Evolutionary conservation across 2,113 vertebrate species (phyloP).

Genomic region (Scortum barcoo): DNA sequence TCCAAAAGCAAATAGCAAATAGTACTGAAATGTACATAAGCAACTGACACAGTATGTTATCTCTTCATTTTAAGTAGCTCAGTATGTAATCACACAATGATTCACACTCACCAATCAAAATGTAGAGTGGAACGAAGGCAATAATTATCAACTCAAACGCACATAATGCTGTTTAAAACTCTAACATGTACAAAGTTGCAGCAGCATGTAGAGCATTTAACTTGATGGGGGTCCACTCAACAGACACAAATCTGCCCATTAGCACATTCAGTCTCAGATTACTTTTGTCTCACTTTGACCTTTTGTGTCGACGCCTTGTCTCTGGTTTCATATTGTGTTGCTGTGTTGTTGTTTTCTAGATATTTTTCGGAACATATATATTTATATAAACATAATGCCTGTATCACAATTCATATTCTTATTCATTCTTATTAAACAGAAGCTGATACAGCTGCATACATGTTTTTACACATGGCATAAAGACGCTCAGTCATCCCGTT

Average conservation of each 20-base stretch:
- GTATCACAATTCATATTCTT: not conserved
- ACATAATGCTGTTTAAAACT: not conserved
- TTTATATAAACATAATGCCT: no score
- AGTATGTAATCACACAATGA: not conserved
- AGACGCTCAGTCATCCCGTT: not conserved
- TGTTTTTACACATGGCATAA: not conserved
- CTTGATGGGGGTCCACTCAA: conserved; percentile 3
- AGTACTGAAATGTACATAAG: not conserved
- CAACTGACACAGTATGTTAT: not conserved
- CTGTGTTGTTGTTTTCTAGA: not conserved
- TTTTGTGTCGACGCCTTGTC: conserved; percentile 2
- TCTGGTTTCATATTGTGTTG: conserved; percentile 45
- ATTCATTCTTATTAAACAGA: not conserved
- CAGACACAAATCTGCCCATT: conserved; percentile 11
- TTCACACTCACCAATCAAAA: no score
- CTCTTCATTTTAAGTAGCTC: not conserved
- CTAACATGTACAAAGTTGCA: not conserved
- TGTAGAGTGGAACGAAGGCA: not conserved
- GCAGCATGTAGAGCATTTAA: not conserved
- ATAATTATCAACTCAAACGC: not conserved
- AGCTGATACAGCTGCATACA: not conserved
- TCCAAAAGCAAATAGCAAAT: not conserved
- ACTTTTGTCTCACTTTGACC: conserved; percentile 49
- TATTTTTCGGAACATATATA: no score
- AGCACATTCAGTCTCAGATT: conserved; percentile 32